phyloP scores from a whole-genome alignment of 2,888 invertebrate genomes.

The Philereme vetulata region DNA sequence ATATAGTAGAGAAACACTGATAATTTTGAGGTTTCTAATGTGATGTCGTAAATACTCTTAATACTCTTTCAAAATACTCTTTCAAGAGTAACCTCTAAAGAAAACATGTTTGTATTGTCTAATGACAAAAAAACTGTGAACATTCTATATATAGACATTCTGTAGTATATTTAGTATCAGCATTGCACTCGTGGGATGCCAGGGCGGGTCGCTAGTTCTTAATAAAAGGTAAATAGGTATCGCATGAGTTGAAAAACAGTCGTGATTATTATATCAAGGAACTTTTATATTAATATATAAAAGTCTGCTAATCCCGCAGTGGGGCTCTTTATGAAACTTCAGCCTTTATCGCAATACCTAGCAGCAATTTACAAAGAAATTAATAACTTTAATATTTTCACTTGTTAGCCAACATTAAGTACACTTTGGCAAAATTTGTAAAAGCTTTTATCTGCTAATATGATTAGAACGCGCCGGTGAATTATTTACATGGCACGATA shows the following conservation, averaged over 20 bases:
- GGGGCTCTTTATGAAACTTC: slow-evolving; percentile 31
- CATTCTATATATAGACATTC: too few relatives aligned
- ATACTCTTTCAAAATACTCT: too few relatives aligned
- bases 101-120: too few relatives aligned
- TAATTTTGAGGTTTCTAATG: too few relatives aligned
- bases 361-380: slow-evolving; percentile 43
- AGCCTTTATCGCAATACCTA: slow-evolving; percentile 37
- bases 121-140: too few relatives aligned
- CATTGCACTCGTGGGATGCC: too few relatives aligned
- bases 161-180: too few relatives aligned
- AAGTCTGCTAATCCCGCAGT: slow-evolving; percentile 9
- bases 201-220: too few relatives aligned
- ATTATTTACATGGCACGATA: slow-evolving; percentile 12
- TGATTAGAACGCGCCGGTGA: slow-evolving; percentile 9
- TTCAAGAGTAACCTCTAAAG: too few relatives aligned
- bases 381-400: slow-evolving; percentile 43
- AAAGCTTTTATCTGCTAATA: slow-evolving; percentile 35
- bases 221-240: slow-evolving; percentile 4
- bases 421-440: slow-evolving; percentile 41
- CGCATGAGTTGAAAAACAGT: slow-evolving; percentile 16
- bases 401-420: slow-evolving; percentile 41
- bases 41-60: too few relatives aligned
- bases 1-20: too few relatives aligned
- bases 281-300: slow-evolving; percentile 7
- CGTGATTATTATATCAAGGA: slow-evolving; percentile 3